Conservation (phyloP, 2,113 vertebrate species). For the Vidua chalybeata region DNA sequence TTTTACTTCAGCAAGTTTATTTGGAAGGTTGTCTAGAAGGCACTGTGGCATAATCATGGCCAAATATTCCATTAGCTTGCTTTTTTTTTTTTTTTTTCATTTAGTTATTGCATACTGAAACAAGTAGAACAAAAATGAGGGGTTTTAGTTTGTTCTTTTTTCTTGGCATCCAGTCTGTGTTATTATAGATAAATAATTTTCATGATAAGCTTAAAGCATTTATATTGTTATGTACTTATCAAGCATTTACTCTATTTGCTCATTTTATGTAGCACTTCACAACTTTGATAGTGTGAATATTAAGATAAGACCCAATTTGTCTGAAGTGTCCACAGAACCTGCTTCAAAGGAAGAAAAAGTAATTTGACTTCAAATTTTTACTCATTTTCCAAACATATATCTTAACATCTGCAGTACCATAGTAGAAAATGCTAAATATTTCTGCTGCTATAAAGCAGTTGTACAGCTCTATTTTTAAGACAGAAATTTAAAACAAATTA, state of each 20-base stretch:
- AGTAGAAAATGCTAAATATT: neutral
- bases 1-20: neutral
- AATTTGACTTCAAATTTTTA: neutral
- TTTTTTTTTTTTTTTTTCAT: neutral
- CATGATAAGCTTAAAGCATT: constrained; percentile 29
- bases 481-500: neutral
- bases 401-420: neutral
- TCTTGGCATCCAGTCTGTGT: neutral
- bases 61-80: neutral
- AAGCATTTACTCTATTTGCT: constrained; percentile 8
- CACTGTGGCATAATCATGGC: neutral
- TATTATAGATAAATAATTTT: constrained; percentile 58
- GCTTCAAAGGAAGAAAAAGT: constrained; percentile 42
- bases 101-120: neutral
- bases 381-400: neutral
- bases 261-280: constrained; percentile 36
- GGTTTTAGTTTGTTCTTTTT: neutral
- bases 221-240: constrained; percentile 45
- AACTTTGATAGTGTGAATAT: constrained; percentile 47
- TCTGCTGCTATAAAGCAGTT: neutral
- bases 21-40: neutral
- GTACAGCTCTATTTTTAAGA: neutral
- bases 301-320: constrained; percentile 49
- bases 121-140: neutral
- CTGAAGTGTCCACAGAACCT: constrained; percentile 7